Base-by-base conservation (phyloP, 2,113 vertebrate genomes). In the Entosphenus tridentatus region DNA sequence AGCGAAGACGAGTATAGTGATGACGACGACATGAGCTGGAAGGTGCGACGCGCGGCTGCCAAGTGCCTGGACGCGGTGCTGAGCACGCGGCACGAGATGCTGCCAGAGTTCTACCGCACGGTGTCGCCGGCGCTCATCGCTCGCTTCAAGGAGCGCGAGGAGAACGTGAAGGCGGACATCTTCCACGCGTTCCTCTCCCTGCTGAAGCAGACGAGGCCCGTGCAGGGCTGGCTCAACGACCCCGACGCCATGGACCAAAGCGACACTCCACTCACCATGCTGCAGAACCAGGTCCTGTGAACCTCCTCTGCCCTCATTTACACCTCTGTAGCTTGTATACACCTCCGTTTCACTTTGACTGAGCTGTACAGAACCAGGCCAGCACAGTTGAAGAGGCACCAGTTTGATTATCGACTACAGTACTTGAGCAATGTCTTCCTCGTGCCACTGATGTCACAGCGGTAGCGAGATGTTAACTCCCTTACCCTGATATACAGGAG, bases 21-120 rank as follows among this genome's bases (percentile, higher is more conserved):
- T 0, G 89, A 92, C 0, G 91, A 95, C 0, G 89, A 90, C 67
- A 83, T 89, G 84, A 95, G 89, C 78, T 96, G 91, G 91, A 96
- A 96, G 72, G 91, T 95, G 7, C 85, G 91, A 1, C 83, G 89
- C 72, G 82, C 91, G 0, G 85, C 86, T 0, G 84, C 89, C 9
- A 95, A 89, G 79, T 95, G 89, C 73, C 73, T 90, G 77, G 84
- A 89, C 56, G 84, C 89, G 1, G 12, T 95, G 56, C 80, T 95
- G 70, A 73, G 77, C 75, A 84, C 81, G 0, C 78, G 91, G 55
- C 80, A 82, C 0, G 89, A 96, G 70, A 80, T 95, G 57, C 78
- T 93, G 9, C 76, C 81, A 14, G 85, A 86, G 17, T 85, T 95
- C 76, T 89, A 88, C 77, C 73, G 75, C 70, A 83, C 80, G 1